Percentiles rank a stretch among this genome's conserved stretches.
These are phyloP conservation scores for Hystrix cristata DNA, from an alignment of 2,113 vertebrate genomes.

Conservation along the genomic window DNA sequence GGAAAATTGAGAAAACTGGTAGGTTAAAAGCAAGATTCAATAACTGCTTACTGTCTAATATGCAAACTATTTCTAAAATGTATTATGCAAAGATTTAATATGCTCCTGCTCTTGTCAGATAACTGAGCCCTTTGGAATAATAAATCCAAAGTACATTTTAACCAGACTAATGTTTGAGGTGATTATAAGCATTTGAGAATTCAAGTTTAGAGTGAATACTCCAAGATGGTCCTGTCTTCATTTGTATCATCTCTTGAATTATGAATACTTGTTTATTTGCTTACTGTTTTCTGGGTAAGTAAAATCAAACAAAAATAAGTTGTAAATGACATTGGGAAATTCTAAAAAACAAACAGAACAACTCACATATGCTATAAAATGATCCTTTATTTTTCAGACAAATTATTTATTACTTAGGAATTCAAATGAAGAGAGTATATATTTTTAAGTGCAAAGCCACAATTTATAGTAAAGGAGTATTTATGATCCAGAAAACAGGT, in stretches of 20 bases:
- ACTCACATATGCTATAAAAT: not conserved
- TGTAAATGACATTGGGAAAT: conserved; percentile 21
- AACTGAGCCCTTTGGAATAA: conserved; percentile 59
- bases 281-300: conserved; percentile 33
- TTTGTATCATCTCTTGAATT: conserved; percentile 63
- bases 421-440: not conserved
- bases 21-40: conserved; percentile 73
- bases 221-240: conserved; percentile 54
- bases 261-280: not conserved
- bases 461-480: not conserved
- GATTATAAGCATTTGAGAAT: conserved; percentile 66
- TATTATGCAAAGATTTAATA: conserved; percentile 68
- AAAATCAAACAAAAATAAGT: conserved; percentile 57
- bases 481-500: not conserved
- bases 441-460: not conserved
- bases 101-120: conserved; percentile 65
- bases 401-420: conserved; percentile 7
- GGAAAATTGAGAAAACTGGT: conserved; percentile 65
- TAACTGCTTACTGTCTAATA: conserved; percentile 58
- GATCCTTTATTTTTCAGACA: conserved; percentile 34
- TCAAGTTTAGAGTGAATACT: conserved; percentile 59
- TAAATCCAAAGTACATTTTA: conserved; percentile 63
- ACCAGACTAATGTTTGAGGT: conserved; percentile 54
- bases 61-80: conserved; percentile 63
- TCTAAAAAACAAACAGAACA: not conserved